phyloP scores from a whole-genome alignment of 1,140 invertebrate genomes.

The Patella vulgata region DNA sequence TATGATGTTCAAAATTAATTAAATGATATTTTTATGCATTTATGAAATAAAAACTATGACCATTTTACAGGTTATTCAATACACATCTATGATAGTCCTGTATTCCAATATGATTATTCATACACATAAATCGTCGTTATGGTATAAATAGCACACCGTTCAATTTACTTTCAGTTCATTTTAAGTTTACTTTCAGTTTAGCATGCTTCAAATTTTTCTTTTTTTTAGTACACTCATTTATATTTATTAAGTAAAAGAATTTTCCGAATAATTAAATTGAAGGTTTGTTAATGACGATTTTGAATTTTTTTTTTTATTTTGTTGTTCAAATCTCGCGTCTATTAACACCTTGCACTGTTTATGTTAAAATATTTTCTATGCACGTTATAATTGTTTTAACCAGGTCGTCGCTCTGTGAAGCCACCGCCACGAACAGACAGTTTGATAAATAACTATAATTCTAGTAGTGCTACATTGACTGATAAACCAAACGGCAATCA shows the following conservation, averaged over 20 bases:
- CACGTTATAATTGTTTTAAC: conserved; percentile 12
- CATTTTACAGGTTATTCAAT: background rate
- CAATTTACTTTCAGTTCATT: conserved; percentile 12
- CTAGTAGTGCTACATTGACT: conserved; percentile 29
- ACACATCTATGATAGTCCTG: background rate
- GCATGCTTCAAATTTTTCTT: conserved; percentile 11
- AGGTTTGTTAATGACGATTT: too few relatives aligned
- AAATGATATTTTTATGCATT: conserved; percentile 4
- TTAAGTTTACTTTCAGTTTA: conserved; percentile 7
- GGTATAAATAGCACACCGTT: conserved; percentile 2
- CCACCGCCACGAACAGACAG: conserved; percentile 50
- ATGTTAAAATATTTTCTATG: too few relatives aligned
- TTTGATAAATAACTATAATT: conserved; percentile 45
- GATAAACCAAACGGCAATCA: conserved; percentile 16
- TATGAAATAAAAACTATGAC: background rate
- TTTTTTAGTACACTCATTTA: too few relatives aligned
- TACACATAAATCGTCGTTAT: background rate
- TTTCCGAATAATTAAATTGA: too few relatives aligned
- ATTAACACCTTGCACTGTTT: background rate
- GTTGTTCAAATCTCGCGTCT: background rate
- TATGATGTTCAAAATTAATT: background rate
- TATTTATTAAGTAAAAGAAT: too few relatives aligned
- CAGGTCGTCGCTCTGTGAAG: conserved; percentile 24
- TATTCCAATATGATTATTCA: background rate
- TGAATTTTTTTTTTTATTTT: conserved; percentile 3